Percentiles rank a stretch among this genome's conserved stretches.
Evolutionary conservation across 2,888 invertebrate genomes (phyloP).

Genomic region (Cataglyphis altisquamis): DNA sequence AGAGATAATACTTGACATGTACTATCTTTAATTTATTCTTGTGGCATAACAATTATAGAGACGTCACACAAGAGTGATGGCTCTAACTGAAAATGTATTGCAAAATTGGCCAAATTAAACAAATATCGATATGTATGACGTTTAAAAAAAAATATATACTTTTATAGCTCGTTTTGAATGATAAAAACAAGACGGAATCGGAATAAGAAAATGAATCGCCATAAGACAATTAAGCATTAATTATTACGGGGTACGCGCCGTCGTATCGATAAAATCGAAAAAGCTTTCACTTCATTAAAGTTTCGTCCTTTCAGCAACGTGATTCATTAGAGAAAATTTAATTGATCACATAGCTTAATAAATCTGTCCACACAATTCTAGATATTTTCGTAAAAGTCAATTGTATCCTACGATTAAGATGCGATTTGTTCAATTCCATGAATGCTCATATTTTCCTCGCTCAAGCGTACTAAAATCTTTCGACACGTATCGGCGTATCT

Average conservation of each 20-base stretch:
- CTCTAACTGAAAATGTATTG: background rate
- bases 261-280: background rate
- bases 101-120: background rate
- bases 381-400: background rate
- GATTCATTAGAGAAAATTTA: background rate
- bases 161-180: background rate
- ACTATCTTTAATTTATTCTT: background rate
- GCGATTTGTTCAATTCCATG: background rate
- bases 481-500: background rate
- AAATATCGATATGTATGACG: background rate
- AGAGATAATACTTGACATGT: background rate
- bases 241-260: background rate
- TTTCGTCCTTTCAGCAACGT: background rate
- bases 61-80: background rate
- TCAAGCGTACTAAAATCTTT: background rate
- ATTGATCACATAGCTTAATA: background rate
- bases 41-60: background rate
- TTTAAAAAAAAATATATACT: background rate
- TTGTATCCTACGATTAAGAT: background rate
- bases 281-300: background rate
- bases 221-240: background rate
- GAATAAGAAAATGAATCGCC: background rate
- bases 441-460: background rate
- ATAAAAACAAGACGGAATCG: background rate
- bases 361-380: background rate